Conservation (phyloP, 2,797 vertebrate species). For the Denticeps clupeoides region DNA sequence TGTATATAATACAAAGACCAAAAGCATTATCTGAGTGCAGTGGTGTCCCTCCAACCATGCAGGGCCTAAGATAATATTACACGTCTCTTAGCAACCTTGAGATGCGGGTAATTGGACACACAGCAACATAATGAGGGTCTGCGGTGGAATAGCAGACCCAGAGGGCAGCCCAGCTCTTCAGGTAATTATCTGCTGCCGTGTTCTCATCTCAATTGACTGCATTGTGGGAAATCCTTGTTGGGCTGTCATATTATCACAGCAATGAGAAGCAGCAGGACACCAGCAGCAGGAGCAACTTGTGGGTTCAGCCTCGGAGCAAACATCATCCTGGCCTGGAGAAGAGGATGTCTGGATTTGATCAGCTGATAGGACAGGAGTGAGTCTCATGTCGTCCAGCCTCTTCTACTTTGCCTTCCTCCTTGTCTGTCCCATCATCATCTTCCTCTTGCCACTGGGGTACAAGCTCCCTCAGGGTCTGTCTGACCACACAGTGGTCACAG, state of each 20-base stretch:
- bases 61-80: conserved; percentile 14
- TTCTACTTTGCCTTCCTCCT: rapidly evolving
- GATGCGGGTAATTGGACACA: conserved; percentile 25
- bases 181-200: too few relatives aligned
- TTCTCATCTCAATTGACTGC: background rate
- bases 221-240: background rate
- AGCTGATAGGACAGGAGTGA: background rate
- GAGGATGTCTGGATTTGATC: background rate
- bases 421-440: conserved; percentile 3
- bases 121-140: background rate
- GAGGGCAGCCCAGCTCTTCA: conserved; percentile 19
- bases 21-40: too few relatives aligned
- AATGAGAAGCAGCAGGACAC: too few relatives aligned
- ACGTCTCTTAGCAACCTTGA: conserved; percentile 32
- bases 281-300: too few relatives aligned
- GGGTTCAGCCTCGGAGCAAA: too few relatives aligned
- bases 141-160: background rate
- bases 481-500: conserved; percentile 17
- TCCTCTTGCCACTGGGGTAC: conserved; percentile 21
- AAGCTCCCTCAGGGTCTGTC: conserved; percentile 16
- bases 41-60: conserved; percentile 8
- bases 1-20: too few relatives aligned
- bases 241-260: too few relatives aligned
- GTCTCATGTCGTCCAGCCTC: background rate
- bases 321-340: too few relatives aligned